A percentile compares a stretch with the other conserved stretches of the same genome.
Conservation (phyloP, 2,888 invertebrate species). For the Choristoneura rosaceana region DNA sequence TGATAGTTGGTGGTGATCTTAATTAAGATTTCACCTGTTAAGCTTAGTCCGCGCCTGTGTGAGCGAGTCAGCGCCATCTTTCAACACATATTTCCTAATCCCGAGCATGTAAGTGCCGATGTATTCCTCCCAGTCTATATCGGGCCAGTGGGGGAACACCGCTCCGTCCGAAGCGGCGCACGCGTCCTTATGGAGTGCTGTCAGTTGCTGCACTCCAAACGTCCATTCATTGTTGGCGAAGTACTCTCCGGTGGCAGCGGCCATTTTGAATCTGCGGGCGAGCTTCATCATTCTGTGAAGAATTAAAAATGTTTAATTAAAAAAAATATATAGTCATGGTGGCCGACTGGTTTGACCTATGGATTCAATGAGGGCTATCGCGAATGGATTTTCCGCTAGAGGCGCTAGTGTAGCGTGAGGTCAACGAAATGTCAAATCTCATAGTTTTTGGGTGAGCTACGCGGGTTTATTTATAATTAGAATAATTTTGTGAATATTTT, state of each 20-base stretch:
- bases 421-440: too few species aligned
- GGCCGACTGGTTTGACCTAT: too few species aligned
- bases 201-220: conserved; percentile 88
- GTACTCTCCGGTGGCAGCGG: conserved; percentile 92
- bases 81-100: conserved; percentile 92
- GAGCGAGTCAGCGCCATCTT: conserved; percentile 89
- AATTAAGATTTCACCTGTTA: conserved; percentile 83
- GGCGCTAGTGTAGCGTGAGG: too few species aligned
- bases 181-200: conserved; percentile 84
- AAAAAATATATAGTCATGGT: too few species aligned
- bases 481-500: too few species aligned
- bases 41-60: conserved; percentile 87
- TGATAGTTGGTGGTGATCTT: too few species aligned
- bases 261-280: conserved; percentile 91
- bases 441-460: too few species aligned
- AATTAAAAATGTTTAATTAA: too few species aligned
- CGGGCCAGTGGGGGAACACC: conserved; percentile 87
- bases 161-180: conserved; percentile 80
- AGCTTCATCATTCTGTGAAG: conserved; percentile 91
- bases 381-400: too few species aligned
- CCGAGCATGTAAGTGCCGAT: conserved; percentile 93
- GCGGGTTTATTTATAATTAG: too few species aligned
- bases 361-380: too few species aligned
- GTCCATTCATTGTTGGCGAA: conserved; percentile 95
- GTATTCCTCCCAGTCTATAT: conserved; percentile 92